Evolutionary conservation across 1,140 invertebrate species (phyloP).

Genomic region (Maniola jurtina): DNA sequence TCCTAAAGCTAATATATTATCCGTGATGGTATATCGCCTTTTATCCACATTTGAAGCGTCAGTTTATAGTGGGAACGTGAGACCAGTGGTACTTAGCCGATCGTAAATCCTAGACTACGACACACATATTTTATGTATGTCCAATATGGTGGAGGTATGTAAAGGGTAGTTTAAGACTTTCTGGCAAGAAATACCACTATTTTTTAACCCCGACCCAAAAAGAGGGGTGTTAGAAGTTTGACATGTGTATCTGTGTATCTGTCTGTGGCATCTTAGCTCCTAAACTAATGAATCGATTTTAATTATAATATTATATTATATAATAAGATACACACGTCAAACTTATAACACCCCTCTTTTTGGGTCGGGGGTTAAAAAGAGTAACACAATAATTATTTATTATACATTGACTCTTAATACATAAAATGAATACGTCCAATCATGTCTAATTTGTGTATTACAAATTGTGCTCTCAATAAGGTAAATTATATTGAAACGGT

Average conservation of each 20-base stretch:
- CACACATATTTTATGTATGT: slow-evolving; percentile 38
- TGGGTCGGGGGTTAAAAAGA: too few species aligned
- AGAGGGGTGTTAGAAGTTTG: too few species aligned
- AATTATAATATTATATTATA: too few species aligned
- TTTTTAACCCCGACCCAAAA: too few species aligned
- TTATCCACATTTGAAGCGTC: slow-evolving; percentile 27
- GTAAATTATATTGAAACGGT: background rate
- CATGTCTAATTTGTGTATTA: background rate
- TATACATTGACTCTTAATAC: too few species aligned
- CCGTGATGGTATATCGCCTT: slow-evolving; percentile 24
- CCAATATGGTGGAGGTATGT: slow-evolving; percentile 16
- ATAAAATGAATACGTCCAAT: background rate
- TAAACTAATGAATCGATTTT: too few species aligned
- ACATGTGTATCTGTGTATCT: too few species aligned
- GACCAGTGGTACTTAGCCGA: slow-evolving; percentile 36
- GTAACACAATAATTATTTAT: too few species aligned
- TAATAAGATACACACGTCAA: too few species aligned
- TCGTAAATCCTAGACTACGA: slow-evolving; percentile 36
- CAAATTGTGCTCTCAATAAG: slow-evolving; percentile 1
- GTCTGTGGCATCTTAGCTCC: too few species aligned
- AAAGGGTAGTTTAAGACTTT: slow-evolving; percentile 18
- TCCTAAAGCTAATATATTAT: slow-evolving; percentile 27
- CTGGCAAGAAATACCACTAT: background rate
- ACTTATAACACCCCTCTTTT: too few species aligned
- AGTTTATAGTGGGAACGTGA: slow-evolving; percentile 38